Evolutionary conservation across 2,797 vertebrate species (phyloP), one percentile per base, ranked within the genome.

Genomic region (Clarias fuscus): DNA sequence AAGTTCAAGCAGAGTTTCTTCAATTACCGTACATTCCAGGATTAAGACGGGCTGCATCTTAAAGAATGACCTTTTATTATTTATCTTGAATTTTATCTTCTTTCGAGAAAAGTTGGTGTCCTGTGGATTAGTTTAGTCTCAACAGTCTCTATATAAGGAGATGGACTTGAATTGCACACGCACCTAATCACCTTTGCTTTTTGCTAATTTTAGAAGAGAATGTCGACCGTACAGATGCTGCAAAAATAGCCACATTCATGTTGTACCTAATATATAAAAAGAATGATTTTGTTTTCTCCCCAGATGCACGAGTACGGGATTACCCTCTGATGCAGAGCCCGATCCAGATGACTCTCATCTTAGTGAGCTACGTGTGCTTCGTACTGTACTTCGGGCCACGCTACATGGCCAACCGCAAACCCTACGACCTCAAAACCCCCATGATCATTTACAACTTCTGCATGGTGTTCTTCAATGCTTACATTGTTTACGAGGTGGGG

Each of bases 381-480:
- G 95, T 97, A 0, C 91, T 98, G 22, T 97, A 95, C 24, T 87
- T 94, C 79, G 98, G 98, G 14, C 98, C 98, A 30, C 96, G 96
- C 7, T 82, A 97, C 86, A 99, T 99, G 98, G 97, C 97, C 64
- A 98, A 97, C 91, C 96, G 97, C 88, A 98, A 99, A 89, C 96
- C 98, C 64, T 94, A 97, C 90, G 91, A 92, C 87, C 96, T 99
- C 87, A 97, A 97, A 67, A 92, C 92, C 22, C 93, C 96, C 86
- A 99, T 99, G 97, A 92, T 99, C 84, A 73, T 97, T 89, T 99
- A 99, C 93, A 99, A 99, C 93, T 95, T 98, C 87, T 93, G 93
- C 87, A 95, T 99, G 94, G 98, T 99, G 92, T 93, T 93, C 87
- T 90, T 98, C 18, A 99, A 98, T 0, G 92, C 95, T 89, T 98